phyloP scores from a whole-genome alignment of 1,140 invertebrate species.

The Subanguina moxae region DNA sequence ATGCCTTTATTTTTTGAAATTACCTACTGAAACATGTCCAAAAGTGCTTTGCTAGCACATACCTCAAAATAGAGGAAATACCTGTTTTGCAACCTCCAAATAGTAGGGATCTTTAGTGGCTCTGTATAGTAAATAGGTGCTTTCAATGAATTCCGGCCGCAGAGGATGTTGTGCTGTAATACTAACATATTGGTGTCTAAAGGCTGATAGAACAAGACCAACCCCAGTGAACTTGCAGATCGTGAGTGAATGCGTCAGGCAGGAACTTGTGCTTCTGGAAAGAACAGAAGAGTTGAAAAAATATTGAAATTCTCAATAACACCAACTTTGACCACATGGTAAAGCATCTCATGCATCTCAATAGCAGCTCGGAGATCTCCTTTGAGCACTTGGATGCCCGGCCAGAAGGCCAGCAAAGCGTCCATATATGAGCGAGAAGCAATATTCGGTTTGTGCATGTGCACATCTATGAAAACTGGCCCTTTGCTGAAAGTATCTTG shows the following conservation, averaged over 20 bases:
- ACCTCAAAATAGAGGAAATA: too few species aligned
- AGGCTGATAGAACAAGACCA: conserved; percentile 58
- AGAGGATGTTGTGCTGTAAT: conserved; percentile 91
- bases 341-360: conserved; percentile 75
- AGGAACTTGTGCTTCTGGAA: conserved; percentile 93
- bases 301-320: background rate
- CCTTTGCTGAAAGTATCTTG: conserved; percentile 81
- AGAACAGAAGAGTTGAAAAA: background rate
- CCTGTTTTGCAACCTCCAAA: conserved; percentile 73
- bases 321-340: conserved; percentile 52
- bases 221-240: conserved; percentile 91
- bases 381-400: conserved; percentile 79
- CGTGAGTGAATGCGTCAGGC: conserved; percentile 91
- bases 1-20: conserved; percentile 68
- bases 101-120: conserved; percentile 93
- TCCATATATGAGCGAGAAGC: conserved; percentile 96
- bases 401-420: conserved; percentile 92
- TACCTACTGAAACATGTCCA: too few species aligned
- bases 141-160: conserved; percentile 93
- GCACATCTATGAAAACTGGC: conserved; percentile 90
- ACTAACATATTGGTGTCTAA: conserved; percentile 89
- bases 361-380: conserved; percentile 92
- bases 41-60: too few species aligned
- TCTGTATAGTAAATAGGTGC: conserved; percentile 88
- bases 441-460: conserved; percentile 89